Base-by-base conservation (phyloP, 2,797 vertebrate species). In the Sibirionetta formosa region DNA sequence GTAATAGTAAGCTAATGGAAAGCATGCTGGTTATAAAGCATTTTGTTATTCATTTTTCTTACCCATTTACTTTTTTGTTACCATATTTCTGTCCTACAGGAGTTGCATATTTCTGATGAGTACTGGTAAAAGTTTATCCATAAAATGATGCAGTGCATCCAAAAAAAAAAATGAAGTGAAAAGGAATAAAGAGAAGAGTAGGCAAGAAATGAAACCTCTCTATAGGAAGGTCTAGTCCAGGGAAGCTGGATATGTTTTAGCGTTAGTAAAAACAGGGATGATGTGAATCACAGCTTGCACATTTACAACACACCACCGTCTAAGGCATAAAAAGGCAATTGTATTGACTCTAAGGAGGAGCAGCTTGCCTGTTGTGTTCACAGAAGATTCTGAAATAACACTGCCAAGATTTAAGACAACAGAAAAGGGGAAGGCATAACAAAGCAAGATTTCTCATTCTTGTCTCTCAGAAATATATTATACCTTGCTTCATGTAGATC, bases 301-400 rank as follows among this genome's bases (percentile, higher is more conserved):
- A 11, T 85, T 92, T 94, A 60, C 79, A 91, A 72, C 61, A 73
- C 60, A 69, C 80, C 77, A 60, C 87, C 88, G 44, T 86, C 80
- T 90, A 36, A 94, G 70, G 82, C 91, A 86, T 93, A 83, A 94
- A 86, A 82, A 96, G 88, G 77, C 88, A 82, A 90, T 97, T 96
- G 81, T 94, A 65, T 91, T 95, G 92, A 57, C 79, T 90, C 71
- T 56, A 60, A 76, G 78, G 72, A 91, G 76, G 33, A 91, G 70
- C 83, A 85, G 77, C 82, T 97, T 75, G 57, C 69, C 63, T 84
- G 17, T 94, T 97, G 88, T 72, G 82, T 94, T 95, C 91, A 48
- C 90, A 94, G 87, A 96, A 96, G 92, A 94, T 86, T 79, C 82
- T 91, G 58, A 97, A 93, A 94, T 83, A 46, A 53, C 44, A 68